phyloP scores from a whole-genome alignment of 2,113 vertebrate genomes.

The Upupa epops region DNA sequence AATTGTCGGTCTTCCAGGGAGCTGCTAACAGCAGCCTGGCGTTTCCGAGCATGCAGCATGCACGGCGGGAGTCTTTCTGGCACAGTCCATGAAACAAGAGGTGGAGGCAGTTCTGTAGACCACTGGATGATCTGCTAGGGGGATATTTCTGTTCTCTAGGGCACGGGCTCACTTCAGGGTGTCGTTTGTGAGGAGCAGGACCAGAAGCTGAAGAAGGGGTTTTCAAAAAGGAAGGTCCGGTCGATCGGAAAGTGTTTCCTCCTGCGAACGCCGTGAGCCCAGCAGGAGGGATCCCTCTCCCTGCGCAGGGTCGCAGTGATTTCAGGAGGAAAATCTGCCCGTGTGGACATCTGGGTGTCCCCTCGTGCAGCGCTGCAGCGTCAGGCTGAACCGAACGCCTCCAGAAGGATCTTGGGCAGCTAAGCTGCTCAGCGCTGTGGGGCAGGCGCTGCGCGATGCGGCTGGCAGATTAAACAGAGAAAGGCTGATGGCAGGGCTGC shows the following conservation, averaged over 20 bases:
- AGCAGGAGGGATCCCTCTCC: neutral
- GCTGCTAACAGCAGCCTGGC: no score
- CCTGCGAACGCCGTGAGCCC: neutral
- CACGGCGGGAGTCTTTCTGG: neutral
- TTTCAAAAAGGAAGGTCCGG: neutral
- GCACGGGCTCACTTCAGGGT: neutral
- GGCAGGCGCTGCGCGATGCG: slow-evolving; percentile 49
- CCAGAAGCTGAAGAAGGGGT: neutral
- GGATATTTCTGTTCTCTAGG: slow-evolving; percentile 62
- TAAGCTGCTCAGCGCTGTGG: slow-evolving; percentile 54
- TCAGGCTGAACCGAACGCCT: slow-evolving; percentile 18
- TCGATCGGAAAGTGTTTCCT: neutral
- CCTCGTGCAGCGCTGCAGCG: neutral
- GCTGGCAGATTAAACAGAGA: slow-evolving; percentile 51
- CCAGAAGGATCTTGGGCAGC: slow-evolving; percentile 38
- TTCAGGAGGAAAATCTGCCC: neutral
- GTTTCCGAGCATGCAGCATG: neutral
- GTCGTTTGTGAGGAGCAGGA: neutral
- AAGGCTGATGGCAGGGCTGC: slow-evolving; percentile 8
- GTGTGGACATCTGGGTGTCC: neutral
- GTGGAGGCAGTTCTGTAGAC: neutral
- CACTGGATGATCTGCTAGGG: neutral
- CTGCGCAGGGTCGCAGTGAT: neutral
- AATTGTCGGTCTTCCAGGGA: neutral
- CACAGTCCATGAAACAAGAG: neutral